These are phyloP conservation scores for Drosophila aff. DNA, from an alignment of 1,140 invertebrate genomes.

Conservation along the genomic window DNA sequence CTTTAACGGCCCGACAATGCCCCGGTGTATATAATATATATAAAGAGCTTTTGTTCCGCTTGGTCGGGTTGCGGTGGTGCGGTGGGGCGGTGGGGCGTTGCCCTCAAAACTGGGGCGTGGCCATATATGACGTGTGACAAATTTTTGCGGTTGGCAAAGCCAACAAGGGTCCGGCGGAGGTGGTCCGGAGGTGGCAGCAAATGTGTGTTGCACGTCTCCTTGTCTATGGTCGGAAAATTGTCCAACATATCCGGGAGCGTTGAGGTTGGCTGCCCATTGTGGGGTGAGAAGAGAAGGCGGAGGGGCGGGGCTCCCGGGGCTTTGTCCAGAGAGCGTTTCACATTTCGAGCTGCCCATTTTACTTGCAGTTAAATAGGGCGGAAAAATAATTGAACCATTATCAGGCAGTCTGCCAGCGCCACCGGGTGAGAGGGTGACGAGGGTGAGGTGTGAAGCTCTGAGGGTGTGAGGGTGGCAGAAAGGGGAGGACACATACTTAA, in stretches of 20 bases:
- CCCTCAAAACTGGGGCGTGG: conserved; percentile 57
- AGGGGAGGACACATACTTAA: conserved; percentile 22
- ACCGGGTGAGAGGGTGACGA: not conserved
- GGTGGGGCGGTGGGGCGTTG: conserved; percentile 9
- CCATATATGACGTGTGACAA: conserved; percentile 69
- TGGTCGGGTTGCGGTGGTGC: not conserved
- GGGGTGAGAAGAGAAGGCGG: not conserved
- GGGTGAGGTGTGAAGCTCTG: not conserved
- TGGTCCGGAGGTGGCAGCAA: conserved; percentile 1
- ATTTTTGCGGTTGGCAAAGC: conserved; percentile 68
- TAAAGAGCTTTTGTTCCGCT: conserved; percentile 58
- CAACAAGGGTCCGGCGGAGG: conserved; percentile 28
- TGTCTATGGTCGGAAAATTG: conserved; percentile 73
- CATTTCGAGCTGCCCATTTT: conserved; percentile 48
- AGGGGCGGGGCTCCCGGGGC: not conserved
- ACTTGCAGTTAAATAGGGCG: conserved; percentile 81
- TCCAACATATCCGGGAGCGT: conserved; percentile 73
- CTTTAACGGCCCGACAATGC: conserved; percentile 65
- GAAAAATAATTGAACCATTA: conserved; percentile 85
- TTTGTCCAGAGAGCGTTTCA: conserved; percentile 8
- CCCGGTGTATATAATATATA: conserved; percentile 18
- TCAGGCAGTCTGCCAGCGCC: conserved; percentile 55
- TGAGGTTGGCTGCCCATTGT: conserved; percentile 60
- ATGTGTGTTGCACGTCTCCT: conserved; percentile 57
- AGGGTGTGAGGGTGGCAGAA: not conserved